These are phyloP conservation scores for Galemys pyrenaicus DNA, from an alignment of 2,113 vertebrate species.

Conservation along the genomic window DNA sequence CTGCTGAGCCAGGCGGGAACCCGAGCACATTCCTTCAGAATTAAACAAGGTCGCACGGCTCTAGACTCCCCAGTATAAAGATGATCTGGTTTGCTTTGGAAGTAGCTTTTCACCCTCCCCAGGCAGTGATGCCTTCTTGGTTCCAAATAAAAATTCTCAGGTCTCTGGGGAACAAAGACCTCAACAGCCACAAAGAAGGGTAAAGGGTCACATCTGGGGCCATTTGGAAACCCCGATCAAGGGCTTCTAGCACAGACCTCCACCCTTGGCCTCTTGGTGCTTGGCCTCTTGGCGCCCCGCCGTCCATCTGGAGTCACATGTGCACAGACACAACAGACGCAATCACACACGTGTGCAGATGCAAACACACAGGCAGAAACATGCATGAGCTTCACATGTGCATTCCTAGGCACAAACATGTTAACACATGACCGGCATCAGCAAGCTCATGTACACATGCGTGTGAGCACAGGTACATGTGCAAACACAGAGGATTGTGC, in stretches of 20 bases:
- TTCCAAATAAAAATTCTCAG: constrained; percentile 39
- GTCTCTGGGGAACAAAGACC: background rate
- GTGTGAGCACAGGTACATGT: background rate
- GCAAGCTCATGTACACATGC: background rate
- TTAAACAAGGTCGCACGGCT: constrained; percentile 62
- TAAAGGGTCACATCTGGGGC: constrained; percentile 33
- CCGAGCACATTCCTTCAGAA: constrained; percentile 57
- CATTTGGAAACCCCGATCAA: constrained; percentile 13
- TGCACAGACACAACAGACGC: too few species aligned
- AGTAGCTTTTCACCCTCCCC: constrained; percentile 19
- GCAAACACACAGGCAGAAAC: background rate
- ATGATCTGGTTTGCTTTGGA: constrained; percentile 37
- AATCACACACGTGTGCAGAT: background rate
- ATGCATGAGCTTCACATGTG: too few species aligned
- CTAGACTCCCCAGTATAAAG: constrained; percentile 28
- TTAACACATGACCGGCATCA: background rate
- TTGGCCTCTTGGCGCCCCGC: background rate
- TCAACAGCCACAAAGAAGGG: background rate
- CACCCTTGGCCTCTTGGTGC: background rate
- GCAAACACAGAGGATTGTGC: background rate
- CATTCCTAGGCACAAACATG: too few species aligned
- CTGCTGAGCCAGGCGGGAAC: constrained; percentile 59
- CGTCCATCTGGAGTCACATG: background rate
- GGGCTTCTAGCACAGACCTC: background rate
- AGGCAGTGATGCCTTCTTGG: background rate